These are phyloP conservation scores for Rousettus madagascariensis DNA, from an alignment of 2,797 vertebrate genomes.

Conservation along the genomic window DNA sequence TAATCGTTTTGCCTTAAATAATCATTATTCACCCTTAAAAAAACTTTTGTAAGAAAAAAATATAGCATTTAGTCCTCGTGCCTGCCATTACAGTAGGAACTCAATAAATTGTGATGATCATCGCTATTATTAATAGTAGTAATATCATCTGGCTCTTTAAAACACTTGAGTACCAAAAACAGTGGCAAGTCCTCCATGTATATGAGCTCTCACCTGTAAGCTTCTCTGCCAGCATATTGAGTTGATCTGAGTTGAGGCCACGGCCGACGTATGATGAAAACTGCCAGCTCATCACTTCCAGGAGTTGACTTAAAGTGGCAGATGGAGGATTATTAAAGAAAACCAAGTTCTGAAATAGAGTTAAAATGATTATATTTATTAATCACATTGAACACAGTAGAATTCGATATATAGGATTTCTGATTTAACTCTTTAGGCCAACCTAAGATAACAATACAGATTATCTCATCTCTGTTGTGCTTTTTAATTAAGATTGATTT, in stretches of 20 bases:
- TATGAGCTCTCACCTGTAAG: constrained; percentile 87
- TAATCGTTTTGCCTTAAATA: not conserved
- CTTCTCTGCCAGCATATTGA: constrained; percentile 96
- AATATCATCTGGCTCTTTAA: not conserved
- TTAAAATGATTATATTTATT: constrained; percentile 20
- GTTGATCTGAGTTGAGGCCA: constrained; percentile 95
- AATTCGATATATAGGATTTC: not conserved
- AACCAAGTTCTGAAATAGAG: constrained; percentile 90
- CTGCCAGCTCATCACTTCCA: constrained; percentile 98
- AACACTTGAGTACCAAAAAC: not conserved
- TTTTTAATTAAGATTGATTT: not conserved
- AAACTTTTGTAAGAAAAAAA: not conserved
- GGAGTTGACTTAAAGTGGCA: constrained; percentile 92
- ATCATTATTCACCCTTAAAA: not conserved
- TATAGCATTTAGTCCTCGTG: not conserved
- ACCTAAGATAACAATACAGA: not conserved
- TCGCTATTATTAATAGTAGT: not conserved
- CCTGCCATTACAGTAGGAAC: not conserved
- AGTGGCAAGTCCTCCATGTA: not conserved
- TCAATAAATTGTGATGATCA: not conserved
- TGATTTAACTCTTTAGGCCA: not conserved
- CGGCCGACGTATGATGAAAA: constrained; percentile 95
- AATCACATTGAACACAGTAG: not conserved
- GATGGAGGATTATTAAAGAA: constrained; percentile 94
- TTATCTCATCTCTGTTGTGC: not conserved